Conservation (phyloP, 2,113 vertebrate species). For the Pleuronectes platessa region DNA sequence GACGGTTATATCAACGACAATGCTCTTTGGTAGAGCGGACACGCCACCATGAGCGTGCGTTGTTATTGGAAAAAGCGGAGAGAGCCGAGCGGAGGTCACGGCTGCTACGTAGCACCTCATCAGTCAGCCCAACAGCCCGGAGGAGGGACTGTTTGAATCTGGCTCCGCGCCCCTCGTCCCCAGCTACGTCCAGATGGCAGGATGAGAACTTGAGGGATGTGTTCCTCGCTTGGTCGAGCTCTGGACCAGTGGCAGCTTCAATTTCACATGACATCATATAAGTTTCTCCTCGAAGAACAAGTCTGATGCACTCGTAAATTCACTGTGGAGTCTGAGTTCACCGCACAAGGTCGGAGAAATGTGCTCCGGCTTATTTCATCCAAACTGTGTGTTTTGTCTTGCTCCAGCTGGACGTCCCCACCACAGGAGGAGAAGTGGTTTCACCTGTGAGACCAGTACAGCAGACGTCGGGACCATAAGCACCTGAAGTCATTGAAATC, state of each 20-base stretch:
- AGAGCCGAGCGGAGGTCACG: constrained; percentile 67
- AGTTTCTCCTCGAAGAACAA: constrained; percentile 31
- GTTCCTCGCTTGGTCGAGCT: constrained; percentile 48
- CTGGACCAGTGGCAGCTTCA: constrained; percentile 39
- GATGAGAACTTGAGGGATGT: constrained; percentile 50
- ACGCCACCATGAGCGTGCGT: constrained; percentile 59
- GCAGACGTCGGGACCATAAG: constrained; percentile 16
- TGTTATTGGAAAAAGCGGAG: constrained; percentile 71
- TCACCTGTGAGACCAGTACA: constrained; percentile 59
- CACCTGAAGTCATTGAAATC: constrained; percentile 19
- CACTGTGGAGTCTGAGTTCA: constrained; percentile 44
- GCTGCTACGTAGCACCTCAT: constrained; percentile 77
- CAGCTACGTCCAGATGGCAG: constrained; percentile 74
- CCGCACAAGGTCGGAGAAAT: constrained; percentile 51
- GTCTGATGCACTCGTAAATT: constrained; percentile 36
- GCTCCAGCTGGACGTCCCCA: too few relatives aligned
- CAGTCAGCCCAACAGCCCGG: constrained; percentile 73
- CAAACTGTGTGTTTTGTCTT: constrained; percentile 1
- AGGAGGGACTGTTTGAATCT: constrained; percentile 73
- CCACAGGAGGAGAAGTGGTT: constrained; percentile 31
- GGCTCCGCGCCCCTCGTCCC: constrained; percentile 64
- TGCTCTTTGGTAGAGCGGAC: constrained; percentile 57
- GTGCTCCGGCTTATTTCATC: constrained; percentile 61
- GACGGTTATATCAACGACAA: constrained; percentile 63
- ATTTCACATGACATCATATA: constrained; percentile 57